A percentile compares a stretch with the other conserved stretches of the same genome.
Conservation (phyloP, 2,113 vertebrate species). For the Cyprinus carpio region DNA sequence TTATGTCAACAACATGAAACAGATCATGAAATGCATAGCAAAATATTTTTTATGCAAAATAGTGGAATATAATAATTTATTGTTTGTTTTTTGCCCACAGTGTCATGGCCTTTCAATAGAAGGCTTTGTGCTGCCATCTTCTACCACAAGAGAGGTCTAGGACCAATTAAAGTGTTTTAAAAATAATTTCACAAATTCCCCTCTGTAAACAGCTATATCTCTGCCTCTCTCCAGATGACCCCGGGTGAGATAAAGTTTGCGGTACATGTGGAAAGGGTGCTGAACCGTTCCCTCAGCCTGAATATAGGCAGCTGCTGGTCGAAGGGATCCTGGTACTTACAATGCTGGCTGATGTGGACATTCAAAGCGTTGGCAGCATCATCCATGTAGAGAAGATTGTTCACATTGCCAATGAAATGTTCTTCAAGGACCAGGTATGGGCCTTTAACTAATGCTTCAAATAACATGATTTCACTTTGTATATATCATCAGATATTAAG, state of each 20-base stretch:
- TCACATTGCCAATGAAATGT: constrained; percentile 88
- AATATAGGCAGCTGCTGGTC: constrained; percentile 95
- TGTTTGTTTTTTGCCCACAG: constrained; percentile 67
- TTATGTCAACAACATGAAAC: neutral
- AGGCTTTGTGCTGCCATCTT: constrained; percentile 93
- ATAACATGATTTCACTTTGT: neutral
- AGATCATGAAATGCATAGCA: neutral
- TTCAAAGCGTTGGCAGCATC: constrained; percentile 87
- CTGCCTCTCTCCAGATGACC: constrained; percentile 83
- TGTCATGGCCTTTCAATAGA: constrained; percentile 96
- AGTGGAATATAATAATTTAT: neutral
- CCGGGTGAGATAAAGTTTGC: constrained; percentile 96
- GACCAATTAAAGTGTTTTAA: neutral
- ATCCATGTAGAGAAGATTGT: constrained; percentile 93
- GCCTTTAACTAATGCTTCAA: neutral
- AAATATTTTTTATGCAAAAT: neutral
- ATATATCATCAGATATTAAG: neutral
- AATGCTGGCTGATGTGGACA: constrained; percentile 90
- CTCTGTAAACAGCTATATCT: too few species aligned
- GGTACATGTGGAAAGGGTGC: constrained; percentile 91
- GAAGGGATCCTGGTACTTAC: constrained; percentile 95
- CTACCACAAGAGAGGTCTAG: constrained; percentile 92
- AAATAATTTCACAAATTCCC: neutral
- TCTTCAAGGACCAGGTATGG: constrained; percentile 90
- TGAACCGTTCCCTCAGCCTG: constrained; percentile 93